Conservation (phyloP, 2,113 vertebrate species). For the Lynx canadensis region DNA sequence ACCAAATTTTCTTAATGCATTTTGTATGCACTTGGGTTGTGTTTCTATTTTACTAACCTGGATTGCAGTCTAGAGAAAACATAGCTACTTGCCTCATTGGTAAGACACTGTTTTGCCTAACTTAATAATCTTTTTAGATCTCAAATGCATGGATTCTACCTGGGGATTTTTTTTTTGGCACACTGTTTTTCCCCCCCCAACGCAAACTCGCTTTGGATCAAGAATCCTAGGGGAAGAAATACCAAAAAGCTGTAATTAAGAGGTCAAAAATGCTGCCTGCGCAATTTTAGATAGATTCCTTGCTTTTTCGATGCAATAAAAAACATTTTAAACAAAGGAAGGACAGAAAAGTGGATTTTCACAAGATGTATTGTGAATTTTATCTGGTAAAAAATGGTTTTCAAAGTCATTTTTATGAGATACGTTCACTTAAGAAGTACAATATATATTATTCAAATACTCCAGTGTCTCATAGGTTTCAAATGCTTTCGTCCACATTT, state of each 20-base stretch:
- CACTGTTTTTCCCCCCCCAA: background rate
- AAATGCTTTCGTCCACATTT: background rate
- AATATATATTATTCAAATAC: slow-evolving; percentile 22
- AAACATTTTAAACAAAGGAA: slow-evolving; percentile 15
- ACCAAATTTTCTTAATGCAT: background rate
- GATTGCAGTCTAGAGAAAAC: background rate
- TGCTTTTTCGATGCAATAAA: slow-evolving; percentile 1
- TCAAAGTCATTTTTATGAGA: background rate
- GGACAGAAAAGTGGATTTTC: background rate
- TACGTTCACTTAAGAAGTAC: background rate
- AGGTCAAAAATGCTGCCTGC: background rate
- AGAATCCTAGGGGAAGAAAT: background rate
- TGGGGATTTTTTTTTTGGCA: background rate
- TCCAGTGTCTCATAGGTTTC: background rate
- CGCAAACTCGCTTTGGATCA: background rate
- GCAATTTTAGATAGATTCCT: background rate
- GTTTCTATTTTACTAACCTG: background rate
- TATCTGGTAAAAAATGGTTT: background rate
- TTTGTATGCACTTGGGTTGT: background rate
- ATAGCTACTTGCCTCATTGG: background rate
- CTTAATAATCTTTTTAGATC: background rate
- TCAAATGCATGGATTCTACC: background rate
- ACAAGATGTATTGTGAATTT: background rate
- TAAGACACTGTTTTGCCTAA: background rate
- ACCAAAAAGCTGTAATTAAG: background rate